These are phyloP conservation scores for Polypterus bichir DNA, from an alignment of 2,113 vertebrate genomes.

Conservation along the genomic window DNA sequence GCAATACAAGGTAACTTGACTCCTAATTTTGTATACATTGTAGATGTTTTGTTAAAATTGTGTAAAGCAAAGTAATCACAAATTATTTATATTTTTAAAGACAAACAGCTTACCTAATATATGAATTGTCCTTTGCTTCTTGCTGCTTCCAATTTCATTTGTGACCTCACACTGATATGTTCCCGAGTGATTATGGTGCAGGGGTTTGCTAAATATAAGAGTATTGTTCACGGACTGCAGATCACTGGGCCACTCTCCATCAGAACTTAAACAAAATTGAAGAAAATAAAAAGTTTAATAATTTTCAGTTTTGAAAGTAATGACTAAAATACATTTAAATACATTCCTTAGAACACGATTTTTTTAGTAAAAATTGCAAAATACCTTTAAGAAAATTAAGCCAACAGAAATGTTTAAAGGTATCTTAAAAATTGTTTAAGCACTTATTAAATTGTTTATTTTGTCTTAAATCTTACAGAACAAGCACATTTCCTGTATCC, in stretches of 20 bases:
- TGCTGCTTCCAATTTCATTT: conserved; percentile 71
- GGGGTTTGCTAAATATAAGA: conserved; percentile 66
- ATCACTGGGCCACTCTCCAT: conserved; percentile 72
- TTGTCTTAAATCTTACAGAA: too few relatives aligned
- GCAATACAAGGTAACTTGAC: too few relatives aligned
- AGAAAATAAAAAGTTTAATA: conserved; percentile 8
- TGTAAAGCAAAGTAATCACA: not conserved
- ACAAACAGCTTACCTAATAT: conserved; percentile 66
- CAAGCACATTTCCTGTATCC: too few relatives aligned
- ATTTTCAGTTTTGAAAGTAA: too few relatives aligned
- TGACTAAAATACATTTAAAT: too few relatives aligned
- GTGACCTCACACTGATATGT: conserved; percentile 78
- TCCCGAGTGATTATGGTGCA: conserved; percentile 80
- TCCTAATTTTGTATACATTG: too few relatives aligned
- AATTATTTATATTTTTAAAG: not conserved
- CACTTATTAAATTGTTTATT: too few relatives aligned
- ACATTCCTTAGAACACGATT: too few relatives aligned
- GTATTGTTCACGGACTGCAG: conserved; percentile 65
- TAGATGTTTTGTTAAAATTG: not conserved
- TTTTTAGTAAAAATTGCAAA: too few relatives aligned
- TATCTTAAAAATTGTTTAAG: conserved; percentile 15
- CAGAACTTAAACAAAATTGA: conserved; percentile 52
- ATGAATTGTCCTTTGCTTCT: conserved; percentile 69
- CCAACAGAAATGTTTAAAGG: conserved; percentile 14
- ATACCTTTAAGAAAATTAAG: too few relatives aligned